Percentiles rank a stretch among this genome's conserved stretches.
Evolutionary conservation across 53 echinoderm and acorn worm genomes (phyloP).

Genomic region (Zoroaster sp.): DNA sequence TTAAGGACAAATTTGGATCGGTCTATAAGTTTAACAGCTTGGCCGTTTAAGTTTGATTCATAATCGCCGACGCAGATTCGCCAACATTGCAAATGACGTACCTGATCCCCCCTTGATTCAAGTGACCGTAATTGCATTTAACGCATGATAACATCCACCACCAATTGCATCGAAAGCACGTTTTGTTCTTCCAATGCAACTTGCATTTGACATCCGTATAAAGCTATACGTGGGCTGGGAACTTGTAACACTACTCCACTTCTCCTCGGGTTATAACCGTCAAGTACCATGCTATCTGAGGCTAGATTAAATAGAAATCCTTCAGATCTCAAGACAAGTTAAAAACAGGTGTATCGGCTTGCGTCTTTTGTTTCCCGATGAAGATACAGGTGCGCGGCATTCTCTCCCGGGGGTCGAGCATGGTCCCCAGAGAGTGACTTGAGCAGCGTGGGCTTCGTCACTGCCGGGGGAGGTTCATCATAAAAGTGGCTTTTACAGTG

Average conservation of each 20-base stretch:
- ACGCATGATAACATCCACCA: too few relatives aligned
- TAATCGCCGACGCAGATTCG: too few relatives aligned
- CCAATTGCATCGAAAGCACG: too few relatives aligned
- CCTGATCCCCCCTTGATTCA: too few relatives aligned
- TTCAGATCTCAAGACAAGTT: not conserved
- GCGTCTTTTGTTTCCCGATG: conserved; percentile 7
- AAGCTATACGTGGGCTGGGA: not conserved
- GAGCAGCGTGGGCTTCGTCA: not conserved
- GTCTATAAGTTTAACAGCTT: too few relatives aligned
- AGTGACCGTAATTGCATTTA: too few relatives aligned
- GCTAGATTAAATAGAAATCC: conserved; percentile 24
- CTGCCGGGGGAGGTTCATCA: not conserved
- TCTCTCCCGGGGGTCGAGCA: not conserved
- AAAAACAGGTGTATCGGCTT: conserved; percentile 41
- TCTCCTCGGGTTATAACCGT: not conserved
- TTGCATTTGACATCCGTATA: not conserved
- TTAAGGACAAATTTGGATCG: too few relatives aligned
- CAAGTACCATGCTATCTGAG: not conserved
- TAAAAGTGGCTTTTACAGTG: not conserved
- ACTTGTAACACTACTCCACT: not conserved
- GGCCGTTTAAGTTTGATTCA: too few relatives aligned
- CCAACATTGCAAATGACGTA: too few relatives aligned
- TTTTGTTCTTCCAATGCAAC: not conserved
- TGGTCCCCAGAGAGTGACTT: not conserved
- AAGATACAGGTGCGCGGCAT: not conserved